phyloP scores from a whole-genome alignment of 2,888 invertebrate genomes.

The Fissipunctia ypsillon region DNA sequence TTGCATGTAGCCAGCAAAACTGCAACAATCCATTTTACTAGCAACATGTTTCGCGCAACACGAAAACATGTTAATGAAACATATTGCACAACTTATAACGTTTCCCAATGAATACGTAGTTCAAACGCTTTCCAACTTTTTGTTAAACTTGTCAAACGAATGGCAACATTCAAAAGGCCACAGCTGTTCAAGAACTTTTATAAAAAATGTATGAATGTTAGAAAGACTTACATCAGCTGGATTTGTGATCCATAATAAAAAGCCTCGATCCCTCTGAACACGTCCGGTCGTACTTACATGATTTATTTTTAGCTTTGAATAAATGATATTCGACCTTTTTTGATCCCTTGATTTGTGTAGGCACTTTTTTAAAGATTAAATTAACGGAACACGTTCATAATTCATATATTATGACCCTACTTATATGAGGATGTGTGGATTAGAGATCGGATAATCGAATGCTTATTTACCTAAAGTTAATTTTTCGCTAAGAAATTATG shows the following conservation, averaged over 20 bases:
- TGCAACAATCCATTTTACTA: neutral
- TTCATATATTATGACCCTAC: neutral
- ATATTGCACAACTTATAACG: neutral
- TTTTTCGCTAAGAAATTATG: too few species aligned
- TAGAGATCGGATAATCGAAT: too few species aligned
- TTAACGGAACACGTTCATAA: neutral
- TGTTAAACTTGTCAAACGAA: neutral
- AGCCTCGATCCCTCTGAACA: slow-evolving; percentile 3
- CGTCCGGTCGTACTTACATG: slow-evolving; percentile 25
- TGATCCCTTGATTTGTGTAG: slow-evolving; percentile 1
- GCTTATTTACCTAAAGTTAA: too few species aligned
- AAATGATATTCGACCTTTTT: slow-evolving; percentile 31
- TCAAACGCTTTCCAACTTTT: neutral
- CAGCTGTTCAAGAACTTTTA: neutral
- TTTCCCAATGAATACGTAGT: neutral
- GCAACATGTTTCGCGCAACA: neutral
- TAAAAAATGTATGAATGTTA: neutral
- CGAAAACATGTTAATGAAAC: neutral
- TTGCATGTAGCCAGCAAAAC: neutral
- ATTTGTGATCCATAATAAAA: slow-evolving; percentile 35
- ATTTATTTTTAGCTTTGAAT: slow-evolving; percentile 29
- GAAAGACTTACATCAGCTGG: neutral
- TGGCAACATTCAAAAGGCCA: neutral
- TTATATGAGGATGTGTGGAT: neutral
- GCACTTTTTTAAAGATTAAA: neutral